Evolutionary conservation across 64 coral and sea anemone species (phyloP).

Genomic region (Hydrozoanthus tunicans): DNA sequence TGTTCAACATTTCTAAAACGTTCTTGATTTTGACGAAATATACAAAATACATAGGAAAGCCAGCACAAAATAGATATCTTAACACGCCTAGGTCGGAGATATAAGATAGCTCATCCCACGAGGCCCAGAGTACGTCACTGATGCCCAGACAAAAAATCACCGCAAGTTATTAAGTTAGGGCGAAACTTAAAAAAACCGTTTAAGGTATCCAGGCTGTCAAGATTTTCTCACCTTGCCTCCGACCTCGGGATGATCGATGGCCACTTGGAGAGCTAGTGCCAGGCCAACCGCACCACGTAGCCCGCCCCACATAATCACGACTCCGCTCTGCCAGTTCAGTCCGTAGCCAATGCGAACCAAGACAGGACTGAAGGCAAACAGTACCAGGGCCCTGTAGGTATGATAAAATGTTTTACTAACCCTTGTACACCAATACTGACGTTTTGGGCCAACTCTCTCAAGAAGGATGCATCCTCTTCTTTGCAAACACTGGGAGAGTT

Average conservation of each 20-base stretch:
- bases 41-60: no score
- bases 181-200: no score
- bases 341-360: slow-evolving; percentile 89
- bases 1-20: no score
- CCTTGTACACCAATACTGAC: background rate
- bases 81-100: no score
- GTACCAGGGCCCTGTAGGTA: slow-evolving; percentile 70
- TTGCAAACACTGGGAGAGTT: no score
- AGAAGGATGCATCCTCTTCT: no score
- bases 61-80: no score
- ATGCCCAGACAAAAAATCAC: no score
- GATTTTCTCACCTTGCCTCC: slow-evolving; percentile 76
- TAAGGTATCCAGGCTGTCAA: background rate
- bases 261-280: slow-evolving; percentile 92
- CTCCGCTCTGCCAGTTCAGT: slow-evolving; percentile 94
- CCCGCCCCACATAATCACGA: slow-evolving; percentile 91
- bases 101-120: no score
- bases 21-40: no score
- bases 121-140: no score
- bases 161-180: no score
- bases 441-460: background rate
- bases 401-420: background rate
- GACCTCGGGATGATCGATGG: slow-evolving; percentile 81
- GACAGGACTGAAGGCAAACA: slow-evolving; percentile 79
- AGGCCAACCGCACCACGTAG: slow-evolving; percentile 91